Conservation (phyloP, 2,888 invertebrate genomes). For the Cheiracanthium punctorium region DNA sequence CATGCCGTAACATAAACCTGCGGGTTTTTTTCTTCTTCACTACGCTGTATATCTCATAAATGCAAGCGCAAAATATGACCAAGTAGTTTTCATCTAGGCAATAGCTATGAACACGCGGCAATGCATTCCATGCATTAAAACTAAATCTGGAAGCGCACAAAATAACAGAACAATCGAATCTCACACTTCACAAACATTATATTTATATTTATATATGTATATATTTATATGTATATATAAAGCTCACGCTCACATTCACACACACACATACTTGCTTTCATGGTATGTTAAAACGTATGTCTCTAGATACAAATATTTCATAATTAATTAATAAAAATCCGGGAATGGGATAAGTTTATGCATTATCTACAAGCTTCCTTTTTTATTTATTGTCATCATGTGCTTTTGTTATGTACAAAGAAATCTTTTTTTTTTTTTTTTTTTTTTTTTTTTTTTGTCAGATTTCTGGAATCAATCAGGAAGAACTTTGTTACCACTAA, state of each 20-base stretch:
- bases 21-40: conserved; percentile 25
- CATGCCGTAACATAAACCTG: neutral
- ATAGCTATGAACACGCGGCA: conserved; percentile 20
- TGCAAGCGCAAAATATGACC: conserved; percentile 28
- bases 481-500: neutral
- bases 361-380: conserved; percentile 60
- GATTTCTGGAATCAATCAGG: neutral
- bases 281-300: conserved; percentile 55
- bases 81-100: neutral
- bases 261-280: conserved; percentile 46
- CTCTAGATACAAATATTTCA: conserved; percentile 49
- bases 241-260: conserved; percentile 55
- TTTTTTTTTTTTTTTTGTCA: neutral
- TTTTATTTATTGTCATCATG: conserved; percentile 20
- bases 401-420: conserved; percentile 48
- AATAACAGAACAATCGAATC: neutral
- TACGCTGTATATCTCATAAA: conserved; percentile 9
- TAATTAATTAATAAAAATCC: conserved; percentile 48
- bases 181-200: conserved; percentile 24
- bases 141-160: conserved; percentile 8
- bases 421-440: too few relatives aligned
- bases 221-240: conserved; percentile 45
- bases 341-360: conserved; percentile 31
- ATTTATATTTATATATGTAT: conserved; percentile 52
- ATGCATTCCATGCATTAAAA: conserved; percentile 16